These are phyloP conservation scores for Antheraea mylitta DNA, from an alignment of 1,140 invertebrate species.

Conservation along the genomic window DNA sequence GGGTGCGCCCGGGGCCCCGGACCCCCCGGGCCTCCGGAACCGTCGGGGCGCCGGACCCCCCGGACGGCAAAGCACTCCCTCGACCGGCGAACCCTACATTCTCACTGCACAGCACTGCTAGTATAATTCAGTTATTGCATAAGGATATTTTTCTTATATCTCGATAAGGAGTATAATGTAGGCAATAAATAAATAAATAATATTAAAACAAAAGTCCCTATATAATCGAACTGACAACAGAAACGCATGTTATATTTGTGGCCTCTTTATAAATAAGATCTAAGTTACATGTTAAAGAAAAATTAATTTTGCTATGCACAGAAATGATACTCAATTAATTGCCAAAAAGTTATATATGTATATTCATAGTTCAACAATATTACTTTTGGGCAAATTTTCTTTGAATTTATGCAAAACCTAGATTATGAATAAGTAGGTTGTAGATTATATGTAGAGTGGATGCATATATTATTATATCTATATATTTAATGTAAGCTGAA, in stretches of 20 bases:
- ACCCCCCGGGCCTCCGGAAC: conserved; percentile 10
- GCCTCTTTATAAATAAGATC: conserved; percentile 78
- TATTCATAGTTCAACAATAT: conserved; percentile 79
- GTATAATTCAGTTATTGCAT: conserved; percentile 74
- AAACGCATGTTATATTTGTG: conserved; percentile 78
- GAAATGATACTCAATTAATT: conserved; percentile 79
- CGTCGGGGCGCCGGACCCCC: too few species aligned
- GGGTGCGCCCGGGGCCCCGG: conserved; percentile 18
- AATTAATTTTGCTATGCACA: conserved; percentile 79
- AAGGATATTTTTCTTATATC: conserved; percentile 77
- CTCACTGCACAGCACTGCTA: conserved; percentile 76
- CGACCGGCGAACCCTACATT: conserved; percentile 45
- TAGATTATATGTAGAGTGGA: conserved; percentile 77
- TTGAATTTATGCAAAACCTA: conserved; percentile 78
- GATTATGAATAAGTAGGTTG: conserved; percentile 78
- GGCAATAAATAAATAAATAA: conserved; percentile 73
- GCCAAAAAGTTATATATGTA: conserved; percentile 77
- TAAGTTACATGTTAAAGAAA: conserved; percentile 77
- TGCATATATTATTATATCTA: conserved; percentile 74
- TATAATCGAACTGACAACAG: conserved; percentile 78
- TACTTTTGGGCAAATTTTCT: conserved; percentile 79
- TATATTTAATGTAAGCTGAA: conserved; percentile 77
- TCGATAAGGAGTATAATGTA: conserved; percentile 70
- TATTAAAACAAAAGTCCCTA: conserved; percentile 77
- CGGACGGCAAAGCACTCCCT: conserved; percentile 4